Evolutionary conservation across 2,888 invertebrate species (phyloP).

Genomic region (Himalopsyche japonica): DNA sequence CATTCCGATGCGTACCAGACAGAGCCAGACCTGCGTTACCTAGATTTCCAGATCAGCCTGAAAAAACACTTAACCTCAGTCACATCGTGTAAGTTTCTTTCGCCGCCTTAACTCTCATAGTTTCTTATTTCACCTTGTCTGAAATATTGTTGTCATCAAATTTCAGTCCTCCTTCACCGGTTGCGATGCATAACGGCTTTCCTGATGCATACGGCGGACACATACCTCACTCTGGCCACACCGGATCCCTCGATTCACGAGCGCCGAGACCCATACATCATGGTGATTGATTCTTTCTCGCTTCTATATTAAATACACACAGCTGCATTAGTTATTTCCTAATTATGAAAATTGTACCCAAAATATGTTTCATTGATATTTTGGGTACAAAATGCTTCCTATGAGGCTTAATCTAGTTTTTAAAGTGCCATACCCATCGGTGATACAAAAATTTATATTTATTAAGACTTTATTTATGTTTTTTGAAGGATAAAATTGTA

Average conservation of each 20-base stretch:
- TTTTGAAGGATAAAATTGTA: too few relatives aligned
- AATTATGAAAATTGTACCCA: too few relatives aligned
- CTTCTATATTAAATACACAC: not conserved
- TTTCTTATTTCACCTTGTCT: not conserved
- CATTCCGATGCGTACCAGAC: slow-evolving; percentile 95
- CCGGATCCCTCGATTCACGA: slow-evolving; percentile 75
- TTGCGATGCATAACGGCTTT: slow-evolving; percentile 92
- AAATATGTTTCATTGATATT: not conserved
- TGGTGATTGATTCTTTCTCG: slow-evolving; percentile 45
- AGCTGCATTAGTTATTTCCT: too few relatives aligned
- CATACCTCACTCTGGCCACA: slow-evolving; percentile 69
- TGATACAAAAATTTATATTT: too few relatives aligned
- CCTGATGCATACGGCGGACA: slow-evolving; percentile 65
- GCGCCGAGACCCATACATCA: slow-evolving; percentile 57
- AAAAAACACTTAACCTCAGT: slow-evolving; percentile 91
- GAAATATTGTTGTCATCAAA: not conserved
- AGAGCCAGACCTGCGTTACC: slow-evolving; percentile 80
- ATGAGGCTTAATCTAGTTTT: too few relatives aligned
- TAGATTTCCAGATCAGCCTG: slow-evolving; percentile 91
- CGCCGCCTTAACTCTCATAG: not conserved
- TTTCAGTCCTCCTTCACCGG: slow-evolving; percentile 85
- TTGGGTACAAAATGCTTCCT: too few relatives aligned
- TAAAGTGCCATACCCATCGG: too few relatives aligned
- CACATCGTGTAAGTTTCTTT: slow-evolving; percentile 86
- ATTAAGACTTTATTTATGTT: too few relatives aligned